A percentile compares a stretch with the other conserved stretches of the same genome.
phyloP scores from a whole-genome alignment of 2,888 invertebrate genomes.

The Teleogryllus oceanicus region DNA sequence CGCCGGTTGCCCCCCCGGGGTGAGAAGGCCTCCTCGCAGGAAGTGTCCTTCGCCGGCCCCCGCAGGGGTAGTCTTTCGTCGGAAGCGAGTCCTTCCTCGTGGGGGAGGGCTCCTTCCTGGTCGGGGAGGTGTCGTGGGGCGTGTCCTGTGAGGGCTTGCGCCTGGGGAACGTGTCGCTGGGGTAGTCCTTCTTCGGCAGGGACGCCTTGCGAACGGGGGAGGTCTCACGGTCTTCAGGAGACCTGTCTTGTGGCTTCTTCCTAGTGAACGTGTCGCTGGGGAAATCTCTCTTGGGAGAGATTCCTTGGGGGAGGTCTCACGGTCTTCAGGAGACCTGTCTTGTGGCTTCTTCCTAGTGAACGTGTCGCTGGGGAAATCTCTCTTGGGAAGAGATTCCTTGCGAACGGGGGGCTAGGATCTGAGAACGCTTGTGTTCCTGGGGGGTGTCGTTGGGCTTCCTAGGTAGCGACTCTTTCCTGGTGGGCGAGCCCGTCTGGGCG shows the following conservation, averaged over 20 bases:
- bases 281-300: too few species aligned
- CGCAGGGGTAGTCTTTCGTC: neutral
- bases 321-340: neutral
- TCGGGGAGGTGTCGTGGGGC: neutral
- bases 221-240: neutral
- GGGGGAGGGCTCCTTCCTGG: conserved; percentile 3
- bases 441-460: neutral
- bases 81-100: conserved; percentile 29
- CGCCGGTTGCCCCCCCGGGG: too few species aligned
- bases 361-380: neutral
- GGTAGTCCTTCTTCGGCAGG: conserved; percentile 22
- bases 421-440: neutral
- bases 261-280: neutral
- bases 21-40: neutral
- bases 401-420: too few species aligned
- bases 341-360: neutral
- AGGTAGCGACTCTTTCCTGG: neutral
- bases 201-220: conserved; percentile 22
- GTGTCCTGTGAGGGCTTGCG: neutral
- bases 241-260: neutral
- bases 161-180: conserved; percentile 18
- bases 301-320: neutral
- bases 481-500: neutral
- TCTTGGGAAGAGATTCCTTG: conserved; percentile 23
- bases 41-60: too few species aligned